A percentile compares a stretch with the other conserved stretches of the same genome.
Conservation (phyloP, 2,888 invertebrate species). For the Himalopsyche kuldschensis region DNA sequence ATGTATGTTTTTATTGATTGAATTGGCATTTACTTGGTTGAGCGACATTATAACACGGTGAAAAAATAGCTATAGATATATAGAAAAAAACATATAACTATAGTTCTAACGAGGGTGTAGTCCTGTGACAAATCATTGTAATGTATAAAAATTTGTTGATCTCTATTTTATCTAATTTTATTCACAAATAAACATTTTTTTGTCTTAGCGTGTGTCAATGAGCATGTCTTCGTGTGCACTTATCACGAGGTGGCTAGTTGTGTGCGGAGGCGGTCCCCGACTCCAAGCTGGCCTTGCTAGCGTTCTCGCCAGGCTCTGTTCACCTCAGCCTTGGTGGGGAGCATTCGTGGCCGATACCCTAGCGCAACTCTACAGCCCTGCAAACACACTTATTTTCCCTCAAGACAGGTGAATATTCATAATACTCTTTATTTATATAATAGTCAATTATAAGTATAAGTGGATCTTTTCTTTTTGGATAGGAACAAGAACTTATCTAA, state of each 20-base stretch:
- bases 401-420: conserved; percentile 71
- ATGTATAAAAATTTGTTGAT: too few relatives aligned
- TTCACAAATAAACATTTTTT: neutral
- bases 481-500: too few relatives aligned
- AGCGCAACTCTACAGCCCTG: conserved; percentile 74
- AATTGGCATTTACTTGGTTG: too few relatives aligned
- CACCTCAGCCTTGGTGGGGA: conserved; percentile 85
- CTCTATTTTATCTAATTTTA: too few relatives aligned
- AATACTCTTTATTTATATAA: neutral
- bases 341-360: conserved; percentile 83
- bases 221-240: conserved; percentile 30
- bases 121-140: too few relatives aligned
- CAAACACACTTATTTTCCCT: conserved; percentile 77
- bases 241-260: conserved; percentile 44
- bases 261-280: conserved; percentile 68
- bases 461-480: neutral
- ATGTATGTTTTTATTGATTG: too few relatives aligned
- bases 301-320: conserved; percentile 76
- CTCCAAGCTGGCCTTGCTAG: conserved; percentile 79
- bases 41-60: too few relatives aligned
- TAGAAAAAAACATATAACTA: too few relatives aligned
- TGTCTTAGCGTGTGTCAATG: conserved; percentile 28
- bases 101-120: too few relatives aligned
- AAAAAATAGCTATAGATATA: too few relatives aligned
- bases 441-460: too few relatives aligned